Percentiles rank a stretch among this genome's conserved stretches.
Conservation (phyloP, 1,140 invertebrate genomes). For the Myzus persicae region DNA sequence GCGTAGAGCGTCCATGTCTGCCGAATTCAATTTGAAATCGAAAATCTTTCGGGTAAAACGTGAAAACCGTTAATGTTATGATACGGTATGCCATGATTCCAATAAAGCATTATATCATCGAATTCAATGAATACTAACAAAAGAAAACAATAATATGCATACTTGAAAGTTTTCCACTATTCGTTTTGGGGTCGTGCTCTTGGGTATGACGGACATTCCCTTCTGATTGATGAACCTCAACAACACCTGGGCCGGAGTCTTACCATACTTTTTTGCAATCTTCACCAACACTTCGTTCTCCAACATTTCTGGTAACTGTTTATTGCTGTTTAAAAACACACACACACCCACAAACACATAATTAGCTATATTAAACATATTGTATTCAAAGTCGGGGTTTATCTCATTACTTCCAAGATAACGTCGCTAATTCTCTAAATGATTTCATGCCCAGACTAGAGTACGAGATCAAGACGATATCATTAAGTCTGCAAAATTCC, state of each 20-base stretch:
- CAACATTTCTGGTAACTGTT: conserved; percentile 16
- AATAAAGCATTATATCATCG: background rate
- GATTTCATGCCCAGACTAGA: background rate
- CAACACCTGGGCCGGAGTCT: background rate
- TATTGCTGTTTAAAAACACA: background rate
- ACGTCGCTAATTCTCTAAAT: background rate
- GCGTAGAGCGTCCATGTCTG: background rate
- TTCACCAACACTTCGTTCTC: background rate
- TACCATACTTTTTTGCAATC: background rate
- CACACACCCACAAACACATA: background rate
- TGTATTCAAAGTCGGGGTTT: background rate
- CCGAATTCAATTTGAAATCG: background rate
- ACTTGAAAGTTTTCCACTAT: background rate
- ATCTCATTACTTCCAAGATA: background rate
- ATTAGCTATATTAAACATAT: background rate
- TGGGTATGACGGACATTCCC: background rate
- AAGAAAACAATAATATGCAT: background rate
- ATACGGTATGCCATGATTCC: background rate
- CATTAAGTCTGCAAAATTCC: background rate
- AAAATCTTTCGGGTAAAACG: background rate
- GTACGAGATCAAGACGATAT: background rate
- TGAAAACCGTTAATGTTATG: background rate
- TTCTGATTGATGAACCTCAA: background rate
- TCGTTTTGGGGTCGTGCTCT: background rate
- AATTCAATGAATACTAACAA: background rate